These are phyloP conservation scores for Sarcophaga caerulescens DNA, from an alignment of 2,888 invertebrate genomes.

Conservation along the genomic window DNA sequence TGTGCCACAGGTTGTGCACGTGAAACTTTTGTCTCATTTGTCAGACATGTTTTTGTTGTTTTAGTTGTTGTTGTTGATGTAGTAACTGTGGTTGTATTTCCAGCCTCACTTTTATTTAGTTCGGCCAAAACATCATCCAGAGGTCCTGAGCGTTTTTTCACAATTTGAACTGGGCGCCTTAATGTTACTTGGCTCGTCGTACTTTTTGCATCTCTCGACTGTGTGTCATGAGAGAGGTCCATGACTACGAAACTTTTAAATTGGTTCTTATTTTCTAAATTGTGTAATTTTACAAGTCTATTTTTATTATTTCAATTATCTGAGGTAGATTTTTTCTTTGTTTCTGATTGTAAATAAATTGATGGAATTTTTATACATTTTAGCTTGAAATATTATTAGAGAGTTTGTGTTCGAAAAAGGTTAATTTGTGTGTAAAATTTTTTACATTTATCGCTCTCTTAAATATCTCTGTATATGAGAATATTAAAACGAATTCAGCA, in stretches of 20 bases:
- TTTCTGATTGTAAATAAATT: not conserved
- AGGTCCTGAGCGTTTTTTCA: conserved; percentile 60
- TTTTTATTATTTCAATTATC: not conserved
- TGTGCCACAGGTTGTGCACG: conserved; percentile 11
- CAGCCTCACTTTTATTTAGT: conserved; percentile 16
- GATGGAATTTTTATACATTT: not conserved
- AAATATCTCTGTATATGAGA: no score
- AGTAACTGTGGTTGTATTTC: not conserved
- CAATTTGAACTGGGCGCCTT: conserved; percentile 52
- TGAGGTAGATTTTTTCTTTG: not conserved
- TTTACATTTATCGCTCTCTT: no score
- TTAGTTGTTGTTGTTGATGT: not conserved
- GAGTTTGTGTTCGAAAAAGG: not conserved
- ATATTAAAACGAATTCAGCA: no score
- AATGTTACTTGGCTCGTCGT: conserved; percentile 14
- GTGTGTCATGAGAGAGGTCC: not conserved
- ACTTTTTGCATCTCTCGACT: not conserved
- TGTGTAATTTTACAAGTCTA: not conserved
- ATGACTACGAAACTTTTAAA: not conserved
- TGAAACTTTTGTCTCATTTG: not conserved
- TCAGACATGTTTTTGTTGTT: not conserved
- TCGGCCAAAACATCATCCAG: conserved; percentile 47
- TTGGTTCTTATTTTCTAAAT: not conserved
- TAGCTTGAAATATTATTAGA: not conserved
- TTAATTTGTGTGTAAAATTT: no score